Evolutionary conservation across 2,888 invertebrate species (phyloP), one percentile per base, ranked within the genome.

Genomic region (Dryadula phaetusa): DNA sequence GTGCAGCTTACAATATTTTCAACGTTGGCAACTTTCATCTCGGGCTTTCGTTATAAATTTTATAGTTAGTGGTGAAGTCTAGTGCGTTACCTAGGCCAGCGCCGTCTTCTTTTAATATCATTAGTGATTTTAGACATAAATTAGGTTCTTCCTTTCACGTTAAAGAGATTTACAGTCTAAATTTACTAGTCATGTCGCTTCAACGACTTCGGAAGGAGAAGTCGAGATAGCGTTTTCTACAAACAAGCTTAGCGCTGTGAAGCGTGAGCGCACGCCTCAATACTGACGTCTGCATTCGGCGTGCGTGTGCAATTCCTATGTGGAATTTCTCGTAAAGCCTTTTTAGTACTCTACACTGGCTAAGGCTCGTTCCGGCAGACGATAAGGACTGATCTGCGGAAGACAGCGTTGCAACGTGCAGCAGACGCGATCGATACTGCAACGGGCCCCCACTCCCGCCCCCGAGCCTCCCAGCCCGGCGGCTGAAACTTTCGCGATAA

Each of bases 401-500:
- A 92, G 92, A 92, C 92, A 91, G 88, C 87, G 85, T 76, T 86
- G 90, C 90, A 89, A 82, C 84, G 85, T 86, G 87, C 87, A 87
- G 86, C 84, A 91, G 91, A 91, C 92, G 81, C 85, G 90, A 91
- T 92, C 92, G 92, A 92, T 92, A 91, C 76, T 87, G 90, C 89
- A 90, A 81, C 82, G 85, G 83, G 84, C 73, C 72, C 71, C 70
- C 72, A 68, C 74, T 74, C 70, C 68, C 74, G 74, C 71, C 74
- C 71, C 72, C 72, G 70, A 34, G 66, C 73, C 68, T 42, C 66
- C 70, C 70, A 34, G 66, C 77, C 77, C 74, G 75, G 37, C 78
- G 86, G 86, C 90, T 90, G 91, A 90, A 92, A 92, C 85, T 92
- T 92, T 91, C 85, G 88, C 89, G 91, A 91, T 91, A 92, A 92